Conservation (phyloP, 2,113 vertebrate genomes). For the Oceanodroma tethys region DNA sequence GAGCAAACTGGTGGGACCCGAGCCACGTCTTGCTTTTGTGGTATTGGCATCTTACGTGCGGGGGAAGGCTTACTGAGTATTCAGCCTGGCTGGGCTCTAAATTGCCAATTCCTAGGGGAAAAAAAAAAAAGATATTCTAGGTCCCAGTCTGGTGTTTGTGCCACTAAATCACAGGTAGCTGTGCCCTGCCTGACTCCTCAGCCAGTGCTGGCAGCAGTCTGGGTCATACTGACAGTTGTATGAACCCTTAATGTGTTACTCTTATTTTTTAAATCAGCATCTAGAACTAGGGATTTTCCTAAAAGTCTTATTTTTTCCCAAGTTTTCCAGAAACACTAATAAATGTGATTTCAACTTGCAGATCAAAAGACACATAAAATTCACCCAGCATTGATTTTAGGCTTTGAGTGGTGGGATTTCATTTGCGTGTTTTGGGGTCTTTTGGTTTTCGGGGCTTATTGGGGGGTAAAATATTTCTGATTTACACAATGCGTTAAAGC, state of each 20-base stretch:
- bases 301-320: not conserved
- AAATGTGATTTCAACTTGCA: not conserved
- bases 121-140: too few species aligned
- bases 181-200: not conserved
- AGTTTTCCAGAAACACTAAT: not conserved
- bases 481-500: not conserved
- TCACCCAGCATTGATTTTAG: not conserved
- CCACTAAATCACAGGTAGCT: not conserved
- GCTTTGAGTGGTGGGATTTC: not conserved
- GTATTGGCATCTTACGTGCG: rapidly evolving
- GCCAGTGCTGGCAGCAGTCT: not conserved
- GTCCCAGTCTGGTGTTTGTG: not conserved
- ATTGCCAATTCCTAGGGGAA: not conserved
- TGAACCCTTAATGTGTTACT: not conserved
- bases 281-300: not conserved
- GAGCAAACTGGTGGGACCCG: rapidly evolving
- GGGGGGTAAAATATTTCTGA: not conserved
- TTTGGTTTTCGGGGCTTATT: not conserved
- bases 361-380: not conserved
- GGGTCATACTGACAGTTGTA: rapidly evolving
- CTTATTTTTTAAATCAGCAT: not conserved
- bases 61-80: not conserved
- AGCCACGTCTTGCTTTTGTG: not conserved
- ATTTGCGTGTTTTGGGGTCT: not conserved
- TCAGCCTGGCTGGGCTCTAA: not conserved